Conservation (phyloP, 2,797 vertebrate species). For the Threskiornis aethiopicus region DNA sequence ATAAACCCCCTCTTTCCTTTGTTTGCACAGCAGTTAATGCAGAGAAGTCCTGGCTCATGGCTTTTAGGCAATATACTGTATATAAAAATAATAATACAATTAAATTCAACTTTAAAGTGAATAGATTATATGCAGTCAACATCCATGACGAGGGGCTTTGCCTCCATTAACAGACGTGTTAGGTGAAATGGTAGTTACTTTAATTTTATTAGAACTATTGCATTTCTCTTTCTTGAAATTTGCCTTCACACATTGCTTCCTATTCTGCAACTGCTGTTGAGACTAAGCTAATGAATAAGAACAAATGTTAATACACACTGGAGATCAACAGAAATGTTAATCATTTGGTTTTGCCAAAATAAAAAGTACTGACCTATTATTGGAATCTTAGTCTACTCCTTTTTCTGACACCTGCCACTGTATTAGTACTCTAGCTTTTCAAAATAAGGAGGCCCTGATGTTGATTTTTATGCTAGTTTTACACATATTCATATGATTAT, state of each 20-base stretch:
- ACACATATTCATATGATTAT: not conserved
- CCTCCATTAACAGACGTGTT: not conserved
- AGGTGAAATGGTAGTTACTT: not conserved
- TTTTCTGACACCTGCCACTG: not conserved
- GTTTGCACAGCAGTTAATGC: slow-evolving; percentile 24
- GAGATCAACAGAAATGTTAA: not conserved
- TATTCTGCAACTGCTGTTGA: not conserved
- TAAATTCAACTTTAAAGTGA: not conserved
- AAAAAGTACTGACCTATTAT: not conserved
- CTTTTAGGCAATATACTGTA: not conserved
- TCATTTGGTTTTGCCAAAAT: not conserved
- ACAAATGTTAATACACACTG: not conserved
- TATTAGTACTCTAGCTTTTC: not conserved
- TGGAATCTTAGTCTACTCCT: not conserved
- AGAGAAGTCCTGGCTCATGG: slow-evolving; percentile 3
- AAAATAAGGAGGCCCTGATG: not conserved
- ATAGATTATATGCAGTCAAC: not conserved
- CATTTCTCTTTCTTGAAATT: not conserved
- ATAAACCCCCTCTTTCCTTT: not conserved
- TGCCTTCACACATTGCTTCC: not conserved
- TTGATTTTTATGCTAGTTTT: not conserved
- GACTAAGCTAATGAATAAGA: slow-evolving; percentile 31
- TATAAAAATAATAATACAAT: slow-evolving; percentile 57
- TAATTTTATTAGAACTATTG: not conserved
- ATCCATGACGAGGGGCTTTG: not conserved